Conservation (phyloP, 2,797 vertebrate genomes). For the Hylomyscus alleni region DNA sequence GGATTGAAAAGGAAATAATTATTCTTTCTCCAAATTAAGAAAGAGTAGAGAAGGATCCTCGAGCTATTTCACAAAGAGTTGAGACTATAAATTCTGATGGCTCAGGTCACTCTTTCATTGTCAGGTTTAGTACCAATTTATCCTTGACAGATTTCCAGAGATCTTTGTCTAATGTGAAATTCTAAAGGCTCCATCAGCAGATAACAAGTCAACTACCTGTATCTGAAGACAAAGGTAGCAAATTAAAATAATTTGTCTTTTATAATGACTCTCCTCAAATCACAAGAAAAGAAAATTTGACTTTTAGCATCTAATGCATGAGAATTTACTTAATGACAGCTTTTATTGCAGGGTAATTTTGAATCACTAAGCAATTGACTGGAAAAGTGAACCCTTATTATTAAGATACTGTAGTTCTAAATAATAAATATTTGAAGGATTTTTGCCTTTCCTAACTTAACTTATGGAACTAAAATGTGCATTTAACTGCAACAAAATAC, state of each 20-base stretch:
- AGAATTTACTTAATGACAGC: constrained; percentile 10
- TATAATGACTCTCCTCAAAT: not conserved
- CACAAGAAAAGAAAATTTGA: constrained; percentile 10
- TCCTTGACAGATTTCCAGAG: not conserved
- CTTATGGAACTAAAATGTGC: not conserved
- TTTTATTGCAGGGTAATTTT: constrained; percentile 2
- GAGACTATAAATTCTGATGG: not conserved
- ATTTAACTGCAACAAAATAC: not conserved
- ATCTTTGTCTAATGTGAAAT: not conserved
- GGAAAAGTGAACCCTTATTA: not conserved
- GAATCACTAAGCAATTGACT: not conserved
- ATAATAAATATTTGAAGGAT: constrained; percentile 32
- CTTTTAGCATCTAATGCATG: not conserved
- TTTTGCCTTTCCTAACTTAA: constrained; percentile 33
- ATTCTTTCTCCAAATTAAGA: not conserved
- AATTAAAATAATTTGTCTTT: constrained; percentile 57
- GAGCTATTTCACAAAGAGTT: not conserved
- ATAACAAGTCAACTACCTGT: not conserved
- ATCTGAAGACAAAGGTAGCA: not conserved
- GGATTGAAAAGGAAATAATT: not conserved
- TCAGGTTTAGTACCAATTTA: not conserved
- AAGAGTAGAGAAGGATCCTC: not conserved
- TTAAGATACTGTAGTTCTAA: not conserved
- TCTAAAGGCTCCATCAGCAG: not conserved
- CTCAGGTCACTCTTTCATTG: not conserved